These are phyloP conservation scores for Petaurus breviceps DNA, from an alignment of 2,113 vertebrate genomes.

Conservation along the genomic window DNA sequence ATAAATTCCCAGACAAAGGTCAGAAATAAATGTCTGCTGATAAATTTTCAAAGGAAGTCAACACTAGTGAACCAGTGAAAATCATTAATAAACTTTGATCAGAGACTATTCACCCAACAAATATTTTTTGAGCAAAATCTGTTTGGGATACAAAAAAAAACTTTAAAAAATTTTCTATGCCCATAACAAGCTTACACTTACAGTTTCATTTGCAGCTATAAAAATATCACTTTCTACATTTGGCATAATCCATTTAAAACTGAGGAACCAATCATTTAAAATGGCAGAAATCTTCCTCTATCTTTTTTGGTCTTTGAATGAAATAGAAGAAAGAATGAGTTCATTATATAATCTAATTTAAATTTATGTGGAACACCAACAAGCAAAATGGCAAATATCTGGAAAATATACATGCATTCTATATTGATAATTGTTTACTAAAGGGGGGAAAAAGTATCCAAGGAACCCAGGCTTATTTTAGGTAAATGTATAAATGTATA, in stretches of 20 bases:
- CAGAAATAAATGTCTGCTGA: neutral
- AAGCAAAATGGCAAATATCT: neutral
- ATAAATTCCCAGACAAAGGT: neutral
- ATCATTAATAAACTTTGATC: neutral
- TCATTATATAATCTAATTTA: neutral
- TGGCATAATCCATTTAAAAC: neutral
- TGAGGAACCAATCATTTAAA: neutral
- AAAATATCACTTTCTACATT: neutral
- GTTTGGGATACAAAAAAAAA: neutral
- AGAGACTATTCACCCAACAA: neutral
- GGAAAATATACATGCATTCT: neutral
- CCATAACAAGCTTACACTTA: neutral
- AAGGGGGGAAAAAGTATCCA: constrained; percentile 21
- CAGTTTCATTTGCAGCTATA: neutral
- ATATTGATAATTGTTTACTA: constrained; percentile 6
- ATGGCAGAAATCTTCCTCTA: constrained; percentile 23
- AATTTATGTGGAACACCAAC: neutral
- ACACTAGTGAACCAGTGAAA: neutral
- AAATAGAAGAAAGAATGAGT: neutral
- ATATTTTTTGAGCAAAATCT: neutral
- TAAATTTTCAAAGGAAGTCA: neutral
- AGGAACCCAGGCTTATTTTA: constrained; percentile 17
- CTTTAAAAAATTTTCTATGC: neutral
- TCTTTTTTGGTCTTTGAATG: neutral
- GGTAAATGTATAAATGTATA: neutral